Evolutionary conservation across 2,113 vertebrate genomes (phyloP).

Genomic region (Sapayoa aenigma): DNA sequence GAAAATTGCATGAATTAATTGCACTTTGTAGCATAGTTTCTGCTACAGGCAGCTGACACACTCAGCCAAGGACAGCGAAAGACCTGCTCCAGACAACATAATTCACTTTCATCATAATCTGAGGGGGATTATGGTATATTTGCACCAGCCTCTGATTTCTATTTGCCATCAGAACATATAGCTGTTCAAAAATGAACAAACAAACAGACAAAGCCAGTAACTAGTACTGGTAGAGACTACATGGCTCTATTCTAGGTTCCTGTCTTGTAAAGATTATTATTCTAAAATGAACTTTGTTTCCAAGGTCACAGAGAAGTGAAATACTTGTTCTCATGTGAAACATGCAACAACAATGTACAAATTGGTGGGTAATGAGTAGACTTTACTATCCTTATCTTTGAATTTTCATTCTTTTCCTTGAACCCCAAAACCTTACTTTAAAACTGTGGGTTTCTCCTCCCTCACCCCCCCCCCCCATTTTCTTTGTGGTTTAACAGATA

Average conservation of each 20-base stretch:
- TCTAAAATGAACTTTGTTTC: neutral
- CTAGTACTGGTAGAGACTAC: neutral
- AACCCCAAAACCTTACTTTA: slow-evolving; percentile 7
- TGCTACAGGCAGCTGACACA: neutral
- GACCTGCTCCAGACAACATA: neutral
- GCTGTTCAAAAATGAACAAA: neutral
- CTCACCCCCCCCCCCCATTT: neutral
- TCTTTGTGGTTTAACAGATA: slow-evolving; percentile 67
- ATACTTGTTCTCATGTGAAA: neutral
- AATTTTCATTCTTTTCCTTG: slow-evolving; percentile 17
- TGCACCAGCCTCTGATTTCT: neutral
- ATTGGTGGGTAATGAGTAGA: neutral
- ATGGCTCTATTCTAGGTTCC: neutral
- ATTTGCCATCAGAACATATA: neutral
- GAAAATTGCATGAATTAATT: neutral
- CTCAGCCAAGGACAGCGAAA: neutral
- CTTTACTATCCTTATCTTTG: neutral
- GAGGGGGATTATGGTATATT: neutral
- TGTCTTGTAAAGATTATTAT: neutral
- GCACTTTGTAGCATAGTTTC: neutral
- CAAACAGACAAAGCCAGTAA: neutral
- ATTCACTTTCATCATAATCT: neutral
- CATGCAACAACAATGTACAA: neutral
- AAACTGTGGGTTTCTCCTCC: neutral
- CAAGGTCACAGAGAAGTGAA: neutral